Evolutionary conservation across 2,113 vertebrate genomes (phyloP), one percentile per base, ranked within the genome.

Genomic region (Promerops cafer): DNA sequence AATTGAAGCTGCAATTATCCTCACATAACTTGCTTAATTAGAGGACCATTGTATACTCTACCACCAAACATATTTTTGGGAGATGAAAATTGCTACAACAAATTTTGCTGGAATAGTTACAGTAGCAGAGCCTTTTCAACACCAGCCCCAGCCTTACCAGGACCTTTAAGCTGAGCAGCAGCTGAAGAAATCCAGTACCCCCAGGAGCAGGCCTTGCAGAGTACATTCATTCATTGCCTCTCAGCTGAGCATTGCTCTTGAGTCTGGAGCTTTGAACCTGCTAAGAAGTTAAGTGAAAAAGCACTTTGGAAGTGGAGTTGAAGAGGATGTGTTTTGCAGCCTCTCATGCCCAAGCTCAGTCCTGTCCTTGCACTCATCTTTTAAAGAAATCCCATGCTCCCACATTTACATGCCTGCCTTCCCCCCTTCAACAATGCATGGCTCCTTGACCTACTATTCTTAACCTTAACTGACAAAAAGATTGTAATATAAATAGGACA

Each of bases 371-470:
- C 26, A 23, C 65, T 84, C 57, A 45, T 90, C 89, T 81, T 88
- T 33, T 82, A 33, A 90, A 70, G 49, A 65, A 35, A 74, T 66
- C 16, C 19, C 9, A 3, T 37, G 27, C 52, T 78, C 37, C 44
- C 35, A n/a, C 45, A 83, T 93, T 94, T 82, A 76, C 89, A 89
- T 94, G 69, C 83, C 64, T 95, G 54, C 70, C 47, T 90, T 76
- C 75, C 60, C 50, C 50, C 2, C 9, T 83, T 83, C 87, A 80
- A 50, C 83, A 69, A 11, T 21, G 68, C 82, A 88, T 81, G 95
- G 88, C 97, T 97, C 98, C 97, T 97, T 97, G 97, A 97, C 97
- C 98, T 93, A 87, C 89, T 97, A 56, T 88, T 89, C 86, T 76
- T 97, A 97, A 98, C 98, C 97, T 98, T 93, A 97, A 94, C 97